Evolutionary conservation across 2,797 vertebrate genomes (phyloP).

Genomic region (Dicrostonyx torquatus): DNA sequence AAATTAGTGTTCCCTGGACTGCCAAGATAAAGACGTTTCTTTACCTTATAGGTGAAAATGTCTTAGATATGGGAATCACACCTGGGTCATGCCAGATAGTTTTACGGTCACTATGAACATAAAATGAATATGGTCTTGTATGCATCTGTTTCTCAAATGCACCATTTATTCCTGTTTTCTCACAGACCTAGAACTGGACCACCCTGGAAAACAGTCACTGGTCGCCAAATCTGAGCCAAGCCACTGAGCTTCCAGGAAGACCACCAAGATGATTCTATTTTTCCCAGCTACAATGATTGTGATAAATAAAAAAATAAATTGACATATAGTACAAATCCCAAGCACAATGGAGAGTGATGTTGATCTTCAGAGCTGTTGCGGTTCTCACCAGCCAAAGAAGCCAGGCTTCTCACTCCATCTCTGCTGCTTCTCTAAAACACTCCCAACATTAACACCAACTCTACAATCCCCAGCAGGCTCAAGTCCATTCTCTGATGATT

Average conservation of each 20-base stretch:
- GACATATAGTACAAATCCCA: constrained; percentile 50
- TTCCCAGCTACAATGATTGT: background rate
- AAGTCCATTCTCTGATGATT: background rate
- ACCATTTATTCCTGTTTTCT: constrained; percentile 22
- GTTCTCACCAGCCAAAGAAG: background rate
- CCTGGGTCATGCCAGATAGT: background rate
- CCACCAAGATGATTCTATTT: background rate
- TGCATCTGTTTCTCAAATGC: constrained; percentile 18
- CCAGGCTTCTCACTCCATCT: background rate
- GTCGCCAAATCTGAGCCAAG: background rate
- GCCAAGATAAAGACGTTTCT: background rate
- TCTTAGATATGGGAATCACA: background rate
- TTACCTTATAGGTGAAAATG: background rate
- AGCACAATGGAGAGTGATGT: background rate
- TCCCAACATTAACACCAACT: background rate
- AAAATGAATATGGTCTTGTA: background rate
- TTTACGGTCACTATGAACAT: background rate
- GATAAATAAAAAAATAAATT: constrained; percentile 60
- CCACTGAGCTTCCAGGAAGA: background rate
- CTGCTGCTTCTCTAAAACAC: background rate
- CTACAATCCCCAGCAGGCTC: background rate
- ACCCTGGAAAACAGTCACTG: background rate
- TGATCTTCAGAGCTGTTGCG: background rate
- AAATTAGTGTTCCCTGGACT: background rate
- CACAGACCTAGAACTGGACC: constrained; percentile 31